Base-by-base conservation (phyloP, 2,888 invertebrate genomes). In the Plebejus argus region DNA sequence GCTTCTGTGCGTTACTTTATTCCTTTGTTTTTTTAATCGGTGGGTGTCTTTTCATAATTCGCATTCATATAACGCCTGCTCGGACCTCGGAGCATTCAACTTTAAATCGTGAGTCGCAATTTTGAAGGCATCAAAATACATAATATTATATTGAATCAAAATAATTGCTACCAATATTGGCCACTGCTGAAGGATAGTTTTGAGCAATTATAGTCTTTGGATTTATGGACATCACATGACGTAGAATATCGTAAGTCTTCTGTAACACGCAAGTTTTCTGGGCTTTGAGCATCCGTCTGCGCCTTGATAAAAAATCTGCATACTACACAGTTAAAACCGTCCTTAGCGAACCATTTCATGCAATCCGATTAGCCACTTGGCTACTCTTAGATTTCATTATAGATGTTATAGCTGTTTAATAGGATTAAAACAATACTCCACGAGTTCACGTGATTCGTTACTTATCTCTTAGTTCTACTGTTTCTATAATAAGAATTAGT, bases 401-500 rank as follows among this genome's bases (percentile, higher is more conserved):
- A 28, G 28, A 28, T 8, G 7, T 20, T 20, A n/a, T 2, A 58
- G 58, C 58, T n/a, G 8, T 10, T 23, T 61, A 61, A 23, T 61
- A 61, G 10, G 23, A 61, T 23, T 61, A 23, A 61, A 61, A 61
- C 61, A 20, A 61, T 61, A 20, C 61, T 23, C 20, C 12, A 66
- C 5, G 7, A 5, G 6, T 33, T 66, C 15, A 66, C 66, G 28
- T 66, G 6, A 66, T 23, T 28, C 28, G 28, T 28, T 12, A n/a
- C n/a, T n/a, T n/a, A 66, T 66, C 66, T 66, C 28, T 66, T 12
- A 28, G 23, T 10, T 33, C 6, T 66, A 66, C 66, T 66, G 15
- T 66, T 66, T 66, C 66, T 66, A 66, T 66, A 66, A 66, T 28
- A 28, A 66, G 66, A 66, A 66, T 28, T 33, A 66, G 66, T 66